phyloP scores from a whole-genome alignment of 2,113 vertebrate genomes.

The Antidorcas marsupialis region DNA sequence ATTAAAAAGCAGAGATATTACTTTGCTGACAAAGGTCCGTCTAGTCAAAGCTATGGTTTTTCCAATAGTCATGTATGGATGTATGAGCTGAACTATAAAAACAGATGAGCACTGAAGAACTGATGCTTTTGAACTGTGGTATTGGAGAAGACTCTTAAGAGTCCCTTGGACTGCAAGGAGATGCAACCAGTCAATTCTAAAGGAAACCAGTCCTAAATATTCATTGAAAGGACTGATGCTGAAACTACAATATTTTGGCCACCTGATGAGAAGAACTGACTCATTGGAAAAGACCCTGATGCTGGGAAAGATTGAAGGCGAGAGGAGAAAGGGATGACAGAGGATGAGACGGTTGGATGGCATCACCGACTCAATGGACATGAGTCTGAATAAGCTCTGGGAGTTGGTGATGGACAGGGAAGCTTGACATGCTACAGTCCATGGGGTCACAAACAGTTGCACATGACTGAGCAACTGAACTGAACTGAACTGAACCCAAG shows the following conservation, averaged over 20 bases:
- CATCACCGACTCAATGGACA: not conserved
- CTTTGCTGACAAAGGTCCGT: not conserved
- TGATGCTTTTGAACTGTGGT: not conserved
- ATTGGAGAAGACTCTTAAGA: not conserved
- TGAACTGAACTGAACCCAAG: not conserved
- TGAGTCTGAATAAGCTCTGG: not conserved
- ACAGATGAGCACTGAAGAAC: not conserved
- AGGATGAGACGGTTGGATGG: not conserved
- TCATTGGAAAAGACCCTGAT: not conserved
- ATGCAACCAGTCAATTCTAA: not conserved
- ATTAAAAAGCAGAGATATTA: not conserved
- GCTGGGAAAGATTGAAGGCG: not conserved
- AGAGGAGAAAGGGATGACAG: not conserved
- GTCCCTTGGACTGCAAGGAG: not conserved
- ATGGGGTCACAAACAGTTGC: rapidly evolving
- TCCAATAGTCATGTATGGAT: not conserved
- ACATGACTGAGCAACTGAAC: not conserved
- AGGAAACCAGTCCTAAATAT: not conserved
- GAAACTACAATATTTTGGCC: not conserved
- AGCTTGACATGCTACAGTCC: not conserved
- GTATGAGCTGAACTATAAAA: not conserved
- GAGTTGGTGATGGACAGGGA: not conserved
- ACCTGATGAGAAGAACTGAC: not conserved
- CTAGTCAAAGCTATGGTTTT: not conserved
- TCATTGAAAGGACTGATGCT: not conserved